Conservation (phyloP, 2,797 vertebrate species). For the Sebastes elongatus region DNA sequence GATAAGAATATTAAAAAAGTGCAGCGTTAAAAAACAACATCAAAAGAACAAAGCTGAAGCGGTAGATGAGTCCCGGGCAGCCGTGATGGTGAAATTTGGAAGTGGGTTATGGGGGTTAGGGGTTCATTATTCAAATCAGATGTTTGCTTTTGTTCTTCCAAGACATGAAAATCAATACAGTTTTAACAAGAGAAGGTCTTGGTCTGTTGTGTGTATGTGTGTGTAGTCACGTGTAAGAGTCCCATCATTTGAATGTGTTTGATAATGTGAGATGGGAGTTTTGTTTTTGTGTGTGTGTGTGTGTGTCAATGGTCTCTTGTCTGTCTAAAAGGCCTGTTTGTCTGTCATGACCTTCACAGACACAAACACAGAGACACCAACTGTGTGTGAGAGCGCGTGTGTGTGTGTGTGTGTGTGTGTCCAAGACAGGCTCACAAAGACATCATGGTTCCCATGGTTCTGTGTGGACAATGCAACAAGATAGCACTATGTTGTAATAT, state of each 20-base stretch:
- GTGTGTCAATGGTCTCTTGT: conserved; percentile 52
- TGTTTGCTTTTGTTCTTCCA: neutral
- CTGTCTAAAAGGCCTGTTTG: conserved; percentile 58
- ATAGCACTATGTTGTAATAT: no score
- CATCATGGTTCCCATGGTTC: neutral
- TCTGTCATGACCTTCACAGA: conserved; percentile 39
- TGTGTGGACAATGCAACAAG: neutral
- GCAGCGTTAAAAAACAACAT: no score
- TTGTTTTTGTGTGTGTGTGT: neutral
- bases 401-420: neutral
- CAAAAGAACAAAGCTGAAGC: no score
- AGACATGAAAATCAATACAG: conserved; percentile 1
- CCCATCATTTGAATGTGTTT: conserved; percentile 2
- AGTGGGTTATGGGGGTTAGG: neutral
- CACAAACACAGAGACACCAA: no score
- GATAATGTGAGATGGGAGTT: neutral
- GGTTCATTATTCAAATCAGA: conserved; percentile 14
- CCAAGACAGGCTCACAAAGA: neutral
- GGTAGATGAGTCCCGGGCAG: neutral
- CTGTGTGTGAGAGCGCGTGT: no score
- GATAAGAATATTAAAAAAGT: no score
- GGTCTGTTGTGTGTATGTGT: neutral
- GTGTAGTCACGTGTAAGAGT: neutral
- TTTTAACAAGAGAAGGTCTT: neutral
- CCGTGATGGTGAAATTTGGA: neutral